Conservation (phyloP, 2,888 invertebrate genomes). For the Metopia argyrocephala region DNA sequence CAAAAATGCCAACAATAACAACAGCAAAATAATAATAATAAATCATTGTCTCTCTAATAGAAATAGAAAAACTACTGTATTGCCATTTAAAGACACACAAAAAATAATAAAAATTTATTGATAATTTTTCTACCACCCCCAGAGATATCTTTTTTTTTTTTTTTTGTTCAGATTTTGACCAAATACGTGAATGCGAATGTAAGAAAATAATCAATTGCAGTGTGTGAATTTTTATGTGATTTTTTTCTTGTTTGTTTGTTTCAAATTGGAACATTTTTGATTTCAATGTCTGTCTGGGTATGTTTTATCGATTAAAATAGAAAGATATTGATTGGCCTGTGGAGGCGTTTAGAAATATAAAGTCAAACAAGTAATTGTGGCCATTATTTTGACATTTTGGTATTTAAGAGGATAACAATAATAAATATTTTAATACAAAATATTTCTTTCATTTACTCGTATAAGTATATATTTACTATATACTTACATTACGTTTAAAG, state of each 20-base stretch:
- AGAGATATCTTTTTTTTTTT: not conserved
- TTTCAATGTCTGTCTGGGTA: not conserved
- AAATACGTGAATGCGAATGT: no score
- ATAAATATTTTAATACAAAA: not conserved
- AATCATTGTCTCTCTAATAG: slow-evolving; percentile 36
- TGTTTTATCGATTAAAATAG: not conserved
- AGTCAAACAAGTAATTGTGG: not conserved
- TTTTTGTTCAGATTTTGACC: no score
- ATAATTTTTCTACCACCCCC: not conserved
- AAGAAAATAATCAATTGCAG: no score
- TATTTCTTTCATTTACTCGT: not conserved
- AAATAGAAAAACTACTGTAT: slow-evolving; percentile 51
- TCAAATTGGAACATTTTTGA: not conserved
- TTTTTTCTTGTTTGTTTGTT: not conserved
- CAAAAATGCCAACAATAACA: slow-evolving; percentile 7
- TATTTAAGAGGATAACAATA: not conserved
- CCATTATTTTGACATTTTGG: not conserved
- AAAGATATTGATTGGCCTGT: not conserved
- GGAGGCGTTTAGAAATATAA: not conserved
- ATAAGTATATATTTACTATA: no score
- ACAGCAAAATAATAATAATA: slow-evolving; percentile 28
- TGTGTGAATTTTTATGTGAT: not conserved
- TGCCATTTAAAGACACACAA: slow-evolving; percentile 50
- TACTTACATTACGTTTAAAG: no score
- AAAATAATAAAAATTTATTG: not conserved